Conservation (phyloP, 2,113 vertebrate species). For the Hippoglossus stenolepis region DNA sequence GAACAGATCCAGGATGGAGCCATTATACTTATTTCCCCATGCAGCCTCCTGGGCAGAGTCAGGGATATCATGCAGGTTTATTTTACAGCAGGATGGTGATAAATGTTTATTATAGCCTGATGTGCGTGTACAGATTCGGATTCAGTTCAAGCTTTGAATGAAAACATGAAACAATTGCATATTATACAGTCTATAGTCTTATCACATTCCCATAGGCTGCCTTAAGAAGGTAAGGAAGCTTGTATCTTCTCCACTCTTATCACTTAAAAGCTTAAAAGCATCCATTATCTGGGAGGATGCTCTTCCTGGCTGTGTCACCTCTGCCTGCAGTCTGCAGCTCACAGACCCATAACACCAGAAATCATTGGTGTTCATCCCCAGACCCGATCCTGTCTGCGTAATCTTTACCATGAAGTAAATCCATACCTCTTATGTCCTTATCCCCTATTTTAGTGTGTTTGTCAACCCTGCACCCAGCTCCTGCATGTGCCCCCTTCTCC, state of each 20-base stretch:
- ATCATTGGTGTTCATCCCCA: not conserved
- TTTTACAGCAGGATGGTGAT: not conserved
- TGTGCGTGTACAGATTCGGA: not conserved
- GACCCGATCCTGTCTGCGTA: not conserved
- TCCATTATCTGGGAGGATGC: constrained; percentile 52
- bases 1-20: too few relatives aligned
- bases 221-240: not conserved
- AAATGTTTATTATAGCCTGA: not conserved
- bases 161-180: not conserved
- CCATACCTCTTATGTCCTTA: not conserved
- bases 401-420: not conserved
- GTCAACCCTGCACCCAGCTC: constrained; percentile 7
- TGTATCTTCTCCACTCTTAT: not conserved
- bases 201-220: not conserved
- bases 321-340: constrained; percentile 46
- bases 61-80: not conserved
- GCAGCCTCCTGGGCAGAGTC: not conserved
- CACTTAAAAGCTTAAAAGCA: constrained; percentile 38
- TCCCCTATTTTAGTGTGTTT: not conserved
- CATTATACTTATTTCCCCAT: not conserved
- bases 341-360: not conserved
- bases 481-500: not conserved
- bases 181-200: not conserved
- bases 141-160: not conserved
- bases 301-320: constrained; percentile 32